Evolutionary conservation across 2,888 invertebrate species (phyloP).

Genomic region (Caenorhabditis zanzibari): DNA sequence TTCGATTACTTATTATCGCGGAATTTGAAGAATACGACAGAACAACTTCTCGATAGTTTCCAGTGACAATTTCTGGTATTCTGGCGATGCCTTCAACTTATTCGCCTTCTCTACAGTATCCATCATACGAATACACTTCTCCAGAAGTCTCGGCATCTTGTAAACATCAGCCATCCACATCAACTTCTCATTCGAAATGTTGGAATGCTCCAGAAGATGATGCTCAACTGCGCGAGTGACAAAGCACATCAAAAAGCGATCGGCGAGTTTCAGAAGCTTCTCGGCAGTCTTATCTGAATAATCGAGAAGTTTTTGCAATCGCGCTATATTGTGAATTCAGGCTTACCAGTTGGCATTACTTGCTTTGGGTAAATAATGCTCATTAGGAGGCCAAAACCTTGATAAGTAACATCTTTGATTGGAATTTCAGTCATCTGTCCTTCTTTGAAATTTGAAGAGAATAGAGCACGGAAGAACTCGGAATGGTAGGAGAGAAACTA

Average conservation of each 20-base stretch:
- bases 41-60: background rate
- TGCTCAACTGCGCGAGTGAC: background rate
- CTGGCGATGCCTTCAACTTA: background rate
- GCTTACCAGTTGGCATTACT: background rate
- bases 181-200: background rate
- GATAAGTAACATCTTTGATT: background rate
- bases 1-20: too few species aligned
- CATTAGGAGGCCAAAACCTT: background rate
- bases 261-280: background rate
- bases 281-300: background rate
- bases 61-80: background rate
- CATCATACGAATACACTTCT: background rate
- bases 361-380: background rate
- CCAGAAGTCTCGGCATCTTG: background rate
- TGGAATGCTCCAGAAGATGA: background rate
- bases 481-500: slow-evolving; percentile 18
- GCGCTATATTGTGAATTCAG: background rate
- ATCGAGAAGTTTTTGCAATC: background rate
- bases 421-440: background rate
- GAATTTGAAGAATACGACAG: too few species aligned
- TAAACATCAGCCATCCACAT: slow-evolving; percentile 16
- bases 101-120: background rate
- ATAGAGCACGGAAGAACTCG: background rate
- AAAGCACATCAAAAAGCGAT: background rate
- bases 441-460: background rate